A percentile compares a stretch with the other conserved stretches of the same genome.
Evolutionary conservation across 2,113 vertebrate species (phyloP).

Genomic region (Sprattus sprattus): DNA sequence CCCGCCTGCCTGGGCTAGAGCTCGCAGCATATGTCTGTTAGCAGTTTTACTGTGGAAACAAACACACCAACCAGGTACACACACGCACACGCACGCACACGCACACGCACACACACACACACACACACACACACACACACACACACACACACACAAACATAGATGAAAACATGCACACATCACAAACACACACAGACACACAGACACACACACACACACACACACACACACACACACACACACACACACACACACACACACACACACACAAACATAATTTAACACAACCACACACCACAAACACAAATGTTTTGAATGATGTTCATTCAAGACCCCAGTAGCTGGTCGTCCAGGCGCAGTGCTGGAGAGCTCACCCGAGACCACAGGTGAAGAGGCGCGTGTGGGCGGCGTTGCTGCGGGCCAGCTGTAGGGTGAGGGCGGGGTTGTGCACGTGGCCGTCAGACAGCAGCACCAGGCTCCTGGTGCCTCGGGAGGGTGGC

Average conservation of each 20-base stretch:
- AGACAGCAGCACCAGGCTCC: conserved; percentile 81
- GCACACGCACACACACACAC: not conserved
- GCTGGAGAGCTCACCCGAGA: conserved; percentile 68
- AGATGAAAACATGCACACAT: too few relatives aligned
- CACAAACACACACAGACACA: too few relatives aligned
- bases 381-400: conserved; percentile 85
- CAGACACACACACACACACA: too few relatives aligned
- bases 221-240: too few relatives aligned
- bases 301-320: not conserved
- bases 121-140: not conserved
- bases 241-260: too few relatives aligned
- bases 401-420: conserved; percentile 69
- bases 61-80: not conserved
- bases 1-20: conserved; percentile 78
- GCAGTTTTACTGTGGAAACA: conserved; percentile 72
- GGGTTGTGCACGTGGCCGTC: conserved; percentile 84
- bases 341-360: not conserved
- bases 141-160: not conserved
- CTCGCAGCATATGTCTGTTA: conserved; percentile 83
- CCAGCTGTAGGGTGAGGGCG: conserved; percentile 70
- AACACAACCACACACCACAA: too few relatives aligned
- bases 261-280: too few relatives aligned
- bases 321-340: too few relatives aligned
- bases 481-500: conserved; percentile 69
- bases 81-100: too few relatives aligned